Evolutionary conservation across 2,888 invertebrate species (phyloP), one percentile per base, ranked within the genome.

Genomic region (Myopa tessellatipennis): DNA sequence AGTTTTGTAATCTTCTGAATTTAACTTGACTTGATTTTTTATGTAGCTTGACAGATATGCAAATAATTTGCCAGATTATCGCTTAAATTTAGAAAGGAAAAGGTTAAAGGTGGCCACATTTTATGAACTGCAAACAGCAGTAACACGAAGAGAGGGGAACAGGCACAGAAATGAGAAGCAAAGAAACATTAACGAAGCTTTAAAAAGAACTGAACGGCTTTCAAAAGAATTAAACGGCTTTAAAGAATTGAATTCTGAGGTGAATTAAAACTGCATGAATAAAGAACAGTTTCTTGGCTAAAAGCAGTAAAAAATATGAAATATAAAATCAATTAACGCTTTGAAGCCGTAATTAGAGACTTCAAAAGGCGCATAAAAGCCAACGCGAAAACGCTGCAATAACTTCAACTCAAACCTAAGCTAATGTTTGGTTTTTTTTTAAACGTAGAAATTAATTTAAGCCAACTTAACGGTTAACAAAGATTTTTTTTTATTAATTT

Each of bases 51-150:
- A 10, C 45, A 45, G 36, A 16, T 50, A 70, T 70, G 70, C 61
- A 76, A 76, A 76, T 76, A 34, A 76, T 76, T 76, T 65, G 34
- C 7, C 45, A 45, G 16, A 36, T 34, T 26, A 70, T 61, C 63
- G 63, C 18, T 63, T 60, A 63, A 34, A 63, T 68, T 76, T 76
- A 71, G 65, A 63, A 71, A 67, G 65, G 71, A 76, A 72, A 71
- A 70, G 70, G 45, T 76, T 60, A 75, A 16, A 61, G 60, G 50
- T 60, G 16, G 45, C 40, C 10, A 45, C 45, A 45, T 10, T 45
- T 45, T 8, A 45, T 8, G 45, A 45, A 45, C 45, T 45, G 45
- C 10, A 8, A 45, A 45, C 6, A 45, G 45, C 45, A 26, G 26
- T 2, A 26, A 26, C 45, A 45, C 45, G 45, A 10, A 45, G 45